Base-by-base conservation (phyloP, 2,888 invertebrate genomes). In the Drosophila nigricruria region DNA sequence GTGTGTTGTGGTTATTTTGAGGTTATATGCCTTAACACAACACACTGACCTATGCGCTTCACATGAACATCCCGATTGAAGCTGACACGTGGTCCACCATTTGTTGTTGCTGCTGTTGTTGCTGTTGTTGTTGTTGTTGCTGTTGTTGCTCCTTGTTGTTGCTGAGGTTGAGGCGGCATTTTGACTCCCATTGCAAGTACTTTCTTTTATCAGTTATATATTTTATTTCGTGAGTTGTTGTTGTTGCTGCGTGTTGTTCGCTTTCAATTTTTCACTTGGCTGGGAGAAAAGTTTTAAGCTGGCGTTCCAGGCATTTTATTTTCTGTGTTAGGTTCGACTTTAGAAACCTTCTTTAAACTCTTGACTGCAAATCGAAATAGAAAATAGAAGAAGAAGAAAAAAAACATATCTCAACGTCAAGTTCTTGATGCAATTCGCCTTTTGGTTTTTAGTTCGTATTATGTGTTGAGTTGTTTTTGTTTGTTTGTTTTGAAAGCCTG, bases 21-120 rank as follows among this genome's bases (percentile, higher is more conserved):
- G 65, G 56, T 70, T 77, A 65, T 58, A 16, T 66, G 65, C 70
- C 71, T 77, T 76, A 80, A 38, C 79, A 79, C 77, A 77, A 80
- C 82, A 78, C 85, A 94, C 96, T 95, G 95, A 96, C 97, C 96
- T 94, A 97, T 97, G 94, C 97, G 94, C 94, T 97, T 97, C 92
- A 97, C 96, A 94, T 97, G 97, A 91, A 97, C 97, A 95, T 97
- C 97, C 93, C 96, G 95, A 95, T 97, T 97, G 94, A 97, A 97
- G 93, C 97, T 97, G 90, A 97, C 97, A 90, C 95, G 94, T 82
- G 94, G 96, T 93, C 95, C 96, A 93, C 95, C 96, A 93, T 93
- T 93, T 61, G 83, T 38, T 43, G 85, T 12, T 52, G 76, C 8
- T 53, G 81, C 93, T 61, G 83, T 38, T 43, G 85, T 12, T 52